Base-by-base conservation (phyloP, 2,113 vertebrate genomes). In the Bombycilla garrulus region DNA sequence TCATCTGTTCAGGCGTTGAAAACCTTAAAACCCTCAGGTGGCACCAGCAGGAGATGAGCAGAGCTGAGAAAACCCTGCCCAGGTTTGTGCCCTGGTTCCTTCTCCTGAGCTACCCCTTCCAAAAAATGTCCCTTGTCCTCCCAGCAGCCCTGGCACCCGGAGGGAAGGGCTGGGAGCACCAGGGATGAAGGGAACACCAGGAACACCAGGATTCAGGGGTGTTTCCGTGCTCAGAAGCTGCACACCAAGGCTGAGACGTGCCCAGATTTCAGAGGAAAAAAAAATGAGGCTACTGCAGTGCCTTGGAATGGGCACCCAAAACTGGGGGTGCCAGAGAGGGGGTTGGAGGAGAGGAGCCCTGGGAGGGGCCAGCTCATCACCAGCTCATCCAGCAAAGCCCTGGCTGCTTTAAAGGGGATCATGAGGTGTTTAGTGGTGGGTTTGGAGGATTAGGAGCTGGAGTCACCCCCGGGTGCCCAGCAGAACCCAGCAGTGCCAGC, bases 71-170 rank as follows among this genome's bases (percentile, higher is more conserved):
- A 66, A 1, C 5, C 36, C 42, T 53, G n/a, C 9, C 18, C n/a
- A 22, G 61, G n/a, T 53, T 19, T 44, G 66, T 35, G 17, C 31
- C 26, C 13, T 2, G 1, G 18, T 58, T 72, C 48, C 38, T 11
- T 36, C 53, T 72, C 57, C 81, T 2, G 5, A 62, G 67, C 72
- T 71, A 31, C 7, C 38, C 47, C 57, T 51, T 53, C 78, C 78
- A 70, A 40, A 17, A 53, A 54, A 11, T 1, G 4, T 45, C 67
- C 62, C 69, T 29, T 35, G 16, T 69, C 19, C n/a, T 54, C 31
- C 44, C 54, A 33, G 53, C 40, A 42, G 74, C 40, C 0, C 40
- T 8, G n/a, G 25, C 62, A 61, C 5, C 6, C 1, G 0, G 12
- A 56, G 65, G 45, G 36, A 53, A 21, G 47, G 47, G 42, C 71